Percentiles rank a stretch among this genome's conserved stretches.
These are phyloP conservation scores for Drosophila eugracilis DNA, from an alignment of 1,140 invertebrate genomes.

Conservation along the genomic window DNA sequence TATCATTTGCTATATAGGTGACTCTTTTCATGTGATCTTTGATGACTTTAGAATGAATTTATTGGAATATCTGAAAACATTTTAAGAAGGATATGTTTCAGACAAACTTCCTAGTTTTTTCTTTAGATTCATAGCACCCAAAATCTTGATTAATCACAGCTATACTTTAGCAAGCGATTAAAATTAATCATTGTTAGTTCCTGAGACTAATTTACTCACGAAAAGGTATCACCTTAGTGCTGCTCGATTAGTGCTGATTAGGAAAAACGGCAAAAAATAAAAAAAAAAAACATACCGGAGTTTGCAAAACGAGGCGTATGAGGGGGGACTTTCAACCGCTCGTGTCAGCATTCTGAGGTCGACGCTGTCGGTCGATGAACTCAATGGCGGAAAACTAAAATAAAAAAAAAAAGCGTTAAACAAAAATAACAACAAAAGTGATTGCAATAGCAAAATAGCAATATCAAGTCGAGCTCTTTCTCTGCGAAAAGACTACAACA, in stretches of 20 bases:
- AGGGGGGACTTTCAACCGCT: constrained; percentile 35
- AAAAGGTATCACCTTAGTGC: constrained; percentile 7
- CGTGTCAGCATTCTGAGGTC: constrained; percentile 77
- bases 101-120: too few relatives aligned
- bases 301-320: constrained; percentile 61
- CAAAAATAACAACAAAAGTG: constrained; percentile 55
- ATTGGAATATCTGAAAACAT: not conserved
- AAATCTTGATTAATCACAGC: too few relatives aligned
- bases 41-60: not conserved
- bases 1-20: not conserved
- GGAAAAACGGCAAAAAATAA: constrained; percentile 27
- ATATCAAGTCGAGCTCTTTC: constrained; percentile 38
- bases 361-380: constrained; percentile 73
- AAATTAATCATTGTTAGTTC: not conserved
- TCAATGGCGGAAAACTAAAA: constrained; percentile 57
- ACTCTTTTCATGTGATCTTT: constrained; percentile 8
- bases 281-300: constrained; percentile 20
- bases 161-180: not conserved
- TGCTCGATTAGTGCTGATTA: constrained; percentile 64
- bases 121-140: too few relatives aligned
- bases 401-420: constrained; percentile 42
- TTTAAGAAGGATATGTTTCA: not conserved
- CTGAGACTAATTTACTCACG: constrained; percentile 3
- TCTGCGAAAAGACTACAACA: constrained; percentile 33
- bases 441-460: constrained; percentile 55